Percentiles rank a stretch among this genome's conserved stretches.
Conservation (phyloP, 2,113 vertebrate genomes). For the Lichenostomus cassidix region DNA sequence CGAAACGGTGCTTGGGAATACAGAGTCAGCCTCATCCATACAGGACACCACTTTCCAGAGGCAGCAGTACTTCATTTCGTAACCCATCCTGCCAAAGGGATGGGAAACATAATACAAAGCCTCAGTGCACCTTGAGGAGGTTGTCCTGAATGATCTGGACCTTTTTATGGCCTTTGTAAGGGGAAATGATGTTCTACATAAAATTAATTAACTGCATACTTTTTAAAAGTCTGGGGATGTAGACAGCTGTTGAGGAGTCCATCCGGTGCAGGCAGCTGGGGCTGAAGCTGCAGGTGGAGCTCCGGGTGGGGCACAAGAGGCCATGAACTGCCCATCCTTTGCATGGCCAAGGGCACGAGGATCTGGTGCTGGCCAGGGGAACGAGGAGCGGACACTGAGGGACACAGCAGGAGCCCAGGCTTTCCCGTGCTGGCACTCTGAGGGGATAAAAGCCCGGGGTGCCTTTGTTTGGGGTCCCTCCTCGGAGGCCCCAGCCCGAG, state of each 20-base stretch:
- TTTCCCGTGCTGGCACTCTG: rapidly evolving
- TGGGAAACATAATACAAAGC: not conserved
- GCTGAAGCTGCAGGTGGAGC: rapidly evolving
- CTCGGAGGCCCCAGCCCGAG: rapidly evolving
- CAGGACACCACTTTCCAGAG: not conserved
- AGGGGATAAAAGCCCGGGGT: not conserved
- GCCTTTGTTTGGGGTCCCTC: rapidly evolving
- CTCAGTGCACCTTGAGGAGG: not conserved
- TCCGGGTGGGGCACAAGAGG: not conserved
- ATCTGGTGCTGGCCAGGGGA: not conserved
- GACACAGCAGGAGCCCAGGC: not conserved
- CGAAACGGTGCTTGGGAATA: not conserved
- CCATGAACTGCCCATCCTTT: not conserved
- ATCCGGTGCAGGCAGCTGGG: not conserved
- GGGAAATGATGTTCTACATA: not conserved
- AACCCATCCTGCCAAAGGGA: not conserved
- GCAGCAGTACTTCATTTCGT: not conserved
- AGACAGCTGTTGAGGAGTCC: not conserved
- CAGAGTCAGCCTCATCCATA: not conserved
- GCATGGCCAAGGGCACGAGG: rapidly evolving
- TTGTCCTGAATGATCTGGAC: not conserved
- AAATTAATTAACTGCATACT: not conserved
- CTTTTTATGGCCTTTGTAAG: not conserved
- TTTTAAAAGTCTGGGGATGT: rapidly evolving
- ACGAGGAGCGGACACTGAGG: not conserved